Evolutionary conservation across 2,888 invertebrate genomes (phyloP), one percentile per base, ranked within the genome.

Genomic region (Sphecodes monilicornis): DNA sequence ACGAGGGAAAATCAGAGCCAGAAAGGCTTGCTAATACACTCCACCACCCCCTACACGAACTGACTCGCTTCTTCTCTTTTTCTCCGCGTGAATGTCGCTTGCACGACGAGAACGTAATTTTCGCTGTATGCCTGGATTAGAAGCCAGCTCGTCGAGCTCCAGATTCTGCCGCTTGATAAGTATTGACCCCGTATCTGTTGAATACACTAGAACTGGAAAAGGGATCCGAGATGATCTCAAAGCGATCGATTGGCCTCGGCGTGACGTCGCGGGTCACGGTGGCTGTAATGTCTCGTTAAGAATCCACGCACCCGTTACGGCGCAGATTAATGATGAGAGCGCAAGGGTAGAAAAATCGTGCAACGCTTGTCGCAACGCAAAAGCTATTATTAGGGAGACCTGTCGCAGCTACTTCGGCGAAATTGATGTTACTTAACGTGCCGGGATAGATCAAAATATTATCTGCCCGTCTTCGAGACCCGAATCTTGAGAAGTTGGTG

Each of bases 81-180:
- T 41, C 41, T n/a, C 26, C 41, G 36, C 22, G 75, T 87, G 88
- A 92, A 92, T 91, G 90, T 89, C 90, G 90, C 88, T 90, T 87
- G 91, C 88, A 89, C 91, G 91, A 85, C 87, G 84, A 90, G 89
- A 91, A 93, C 92, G 91, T 93, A 92, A 93, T 93, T 93, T 93
- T 93, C 93, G 91, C 93, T 93, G 91, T 93, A 93, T 93, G 91
- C 90, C 91, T 87, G 92, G 93, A 93, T 93, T 92, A 93, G 93
- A 93, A 92, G 93, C 92, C 92, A 74, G 79, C 86, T 88, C 87
- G 86, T 80, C 85, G 86, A 75, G 57, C 70, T 78, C 66, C 72
- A 36, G 54, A 78, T 78, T 85, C 54, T 70, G 60, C 60, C 76
- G 87, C 80, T 80, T 90, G 86, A 86, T 84, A 90, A 90, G 90